Conservation (phyloP, 2,113 vertebrate genomes). For the Collichthys lucidus region DNA sequence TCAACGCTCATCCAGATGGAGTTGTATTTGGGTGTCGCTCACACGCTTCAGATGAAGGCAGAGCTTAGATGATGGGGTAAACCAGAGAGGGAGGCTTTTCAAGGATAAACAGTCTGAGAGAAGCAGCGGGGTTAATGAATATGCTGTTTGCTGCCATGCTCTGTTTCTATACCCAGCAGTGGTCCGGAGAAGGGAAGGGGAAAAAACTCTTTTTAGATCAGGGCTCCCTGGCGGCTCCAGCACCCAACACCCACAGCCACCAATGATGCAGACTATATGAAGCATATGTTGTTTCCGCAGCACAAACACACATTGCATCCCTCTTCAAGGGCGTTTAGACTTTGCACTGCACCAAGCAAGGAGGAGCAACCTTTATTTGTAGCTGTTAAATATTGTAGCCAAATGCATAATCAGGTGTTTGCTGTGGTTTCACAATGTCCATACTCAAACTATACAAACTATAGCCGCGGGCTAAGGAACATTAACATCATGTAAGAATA, state of each 20-base stretch:
- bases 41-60: constrained; percentile 60
- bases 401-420: constrained; percentile 15
- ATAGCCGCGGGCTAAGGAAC: constrained; percentile 8
- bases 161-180: constrained; percentile 61
- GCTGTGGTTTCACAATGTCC: background rate
- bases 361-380: background rate
- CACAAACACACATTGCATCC: constrained; percentile 37
- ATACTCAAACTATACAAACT: background rate
- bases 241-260: constrained; percentile 50
- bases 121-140: constrained; percentile 69
- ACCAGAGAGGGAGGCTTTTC: constrained; percentile 50
- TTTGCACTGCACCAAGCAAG: background rate
- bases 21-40: constrained; percentile 64
- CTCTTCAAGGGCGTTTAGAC: constrained; percentile 37
- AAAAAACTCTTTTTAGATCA: constrained; percentile 58
- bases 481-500: background rate
- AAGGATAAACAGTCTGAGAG: constrained; percentile 60
- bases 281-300: constrained; percentile 52
- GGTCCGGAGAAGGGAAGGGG: constrained; percentile 21
- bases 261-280: constrained; percentile 57
- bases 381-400: background rate
- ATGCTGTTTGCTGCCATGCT: constrained; percentile 65
- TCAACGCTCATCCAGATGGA: constrained; percentile 67
- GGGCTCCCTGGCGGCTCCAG: constrained; percentile 27
- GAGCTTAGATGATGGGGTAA: constrained; percentile 57